phyloP scores from a whole-genome alignment of 2,888 invertebrate species.

The Luperina testacea region DNA sequence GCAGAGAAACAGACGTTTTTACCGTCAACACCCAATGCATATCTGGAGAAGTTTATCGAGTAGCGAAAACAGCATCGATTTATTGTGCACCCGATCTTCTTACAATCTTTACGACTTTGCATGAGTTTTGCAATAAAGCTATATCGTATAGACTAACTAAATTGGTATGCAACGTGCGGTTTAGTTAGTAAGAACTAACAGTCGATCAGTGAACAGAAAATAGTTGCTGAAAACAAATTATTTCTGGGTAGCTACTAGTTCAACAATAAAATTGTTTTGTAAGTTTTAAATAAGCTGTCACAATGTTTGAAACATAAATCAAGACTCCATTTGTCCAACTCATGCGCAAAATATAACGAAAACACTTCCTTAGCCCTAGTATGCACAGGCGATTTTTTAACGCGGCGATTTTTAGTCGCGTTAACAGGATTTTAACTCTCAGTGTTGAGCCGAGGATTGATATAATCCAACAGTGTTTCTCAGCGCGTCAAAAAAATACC shows the following conservation, averaged over 20 bases:
- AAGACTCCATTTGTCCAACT: constrained; percentile 20
- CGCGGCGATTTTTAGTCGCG: too few relatives aligned
- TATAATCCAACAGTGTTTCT: neutral
- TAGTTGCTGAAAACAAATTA: constrained; percentile 29
- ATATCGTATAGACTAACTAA: constrained; percentile 58
- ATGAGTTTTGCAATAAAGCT: constrained; percentile 72
- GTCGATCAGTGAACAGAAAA: constrained; percentile 30
- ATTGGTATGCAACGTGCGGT: constrained; percentile 62
- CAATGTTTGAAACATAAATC: constrained; percentile 28
- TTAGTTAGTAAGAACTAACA: constrained; percentile 18
- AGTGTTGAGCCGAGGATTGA: neutral
- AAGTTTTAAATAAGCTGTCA: constrained; percentile 12
- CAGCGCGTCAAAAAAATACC: neutral
- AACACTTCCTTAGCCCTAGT: constrained; percentile 14
- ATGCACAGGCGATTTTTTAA: neutral
- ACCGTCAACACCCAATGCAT: constrained; percentile 52
- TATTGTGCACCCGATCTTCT: constrained; percentile 66
- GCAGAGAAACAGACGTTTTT: constrained; percentile 33
- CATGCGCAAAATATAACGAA: constrained; percentile 8
- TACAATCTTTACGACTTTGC: constrained; percentile 82
- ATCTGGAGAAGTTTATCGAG: constrained; percentile 57
- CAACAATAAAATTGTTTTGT: constrained; percentile 6
- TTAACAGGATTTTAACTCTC: neutral
- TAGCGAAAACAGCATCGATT: constrained; percentile 61
- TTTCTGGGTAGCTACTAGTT: constrained; percentile 10